Evolutionary conservation across 1,140 invertebrate species (phyloP), one percentile per base, ranked within the genome.

Genomic region (Druon quercuslanigerum): DNA sequence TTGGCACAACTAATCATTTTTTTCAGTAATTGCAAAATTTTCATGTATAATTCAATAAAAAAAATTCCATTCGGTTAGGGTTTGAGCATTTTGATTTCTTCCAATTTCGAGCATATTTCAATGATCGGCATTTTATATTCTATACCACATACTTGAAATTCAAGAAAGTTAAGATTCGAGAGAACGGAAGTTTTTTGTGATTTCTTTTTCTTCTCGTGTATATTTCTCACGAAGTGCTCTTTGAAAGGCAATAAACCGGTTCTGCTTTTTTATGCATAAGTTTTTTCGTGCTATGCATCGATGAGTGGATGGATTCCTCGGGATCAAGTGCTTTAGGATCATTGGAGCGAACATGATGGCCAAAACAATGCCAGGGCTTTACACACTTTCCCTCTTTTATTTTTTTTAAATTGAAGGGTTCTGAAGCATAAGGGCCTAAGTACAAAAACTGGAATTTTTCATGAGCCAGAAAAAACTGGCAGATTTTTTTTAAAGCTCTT

Each of bases 181-280:
- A 33, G 16, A 66, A 25, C 57, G 25, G 8, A 16, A 46, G 13
- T 25, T 66, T 66, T 66, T 66, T 66, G 13, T 14, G 25, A n/a
- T n/a, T 66, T 40, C 25, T 66, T 66, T 40, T 66, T 66, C 60
- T 66, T 66, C 46, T 25, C 60, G 25, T 40, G 60, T 66, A 66
- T 66, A 66, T 40, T 66, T 66, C 60, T 66, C 60, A 60, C 57
- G 14, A 16, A 33, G 14, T 66, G 60, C 25, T 8, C 60, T n/a
- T 60, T 12, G 57, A 25, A 33, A 60, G 57, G 33, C 33, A 66
- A 66, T 66, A 66, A 66, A 66, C 60, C 60, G 60, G 60, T 66
- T 66, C 14, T 66, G 19, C 20, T 20, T 33, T 46, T 66, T 66
- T 33, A 16, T 40, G 16, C 60, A n/a, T 66, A n/a, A 40, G 3